Conservation (phyloP, 2,888 invertebrate species). For the Dioctria rufipes region DNA sequence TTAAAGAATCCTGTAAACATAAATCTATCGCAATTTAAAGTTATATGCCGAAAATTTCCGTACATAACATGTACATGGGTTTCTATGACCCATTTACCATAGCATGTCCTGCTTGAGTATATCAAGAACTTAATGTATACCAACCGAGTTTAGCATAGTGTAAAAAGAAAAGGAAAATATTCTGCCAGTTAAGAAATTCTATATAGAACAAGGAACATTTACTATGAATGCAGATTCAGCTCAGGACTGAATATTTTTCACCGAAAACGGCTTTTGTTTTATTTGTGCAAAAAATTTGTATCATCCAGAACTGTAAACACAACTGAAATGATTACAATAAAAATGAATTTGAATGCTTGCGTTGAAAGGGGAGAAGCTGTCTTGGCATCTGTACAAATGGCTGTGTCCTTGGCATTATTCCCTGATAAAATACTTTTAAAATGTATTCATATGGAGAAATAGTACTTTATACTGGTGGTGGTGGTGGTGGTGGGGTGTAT, state of each 20-base stretch:
- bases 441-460: conserved; percentile 23
- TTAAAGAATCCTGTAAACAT: too few relatives aligned
- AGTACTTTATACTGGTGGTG: background rate
- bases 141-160: too few relatives aligned
- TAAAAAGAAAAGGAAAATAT: too few relatives aligned
- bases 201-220: too few relatives aligned
- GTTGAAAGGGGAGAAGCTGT: conserved; percentile 9
- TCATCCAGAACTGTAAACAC: background rate
- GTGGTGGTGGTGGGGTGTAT: background rate
- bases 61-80: too few relatives aligned
- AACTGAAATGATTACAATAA: conserved; percentile 20
- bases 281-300: background rate
- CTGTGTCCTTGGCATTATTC: conserved; percentile 37
- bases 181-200: too few relatives aligned
- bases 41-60: too few relatives aligned
- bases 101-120: too few relatives aligned
- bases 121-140: too few relatives aligned
- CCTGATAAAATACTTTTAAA: conserved; percentile 28
- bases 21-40: too few relatives aligned
- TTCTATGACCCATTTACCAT: too few relatives aligned
- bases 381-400: conserved; percentile 32
- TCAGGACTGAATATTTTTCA: background rate
- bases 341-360: conserved; percentile 17
- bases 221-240: too few relatives aligned
- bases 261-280: background rate